Base-by-base conservation (phyloP, 2,797 vertebrate genomes). In the Spheniscus humboldti region DNA sequence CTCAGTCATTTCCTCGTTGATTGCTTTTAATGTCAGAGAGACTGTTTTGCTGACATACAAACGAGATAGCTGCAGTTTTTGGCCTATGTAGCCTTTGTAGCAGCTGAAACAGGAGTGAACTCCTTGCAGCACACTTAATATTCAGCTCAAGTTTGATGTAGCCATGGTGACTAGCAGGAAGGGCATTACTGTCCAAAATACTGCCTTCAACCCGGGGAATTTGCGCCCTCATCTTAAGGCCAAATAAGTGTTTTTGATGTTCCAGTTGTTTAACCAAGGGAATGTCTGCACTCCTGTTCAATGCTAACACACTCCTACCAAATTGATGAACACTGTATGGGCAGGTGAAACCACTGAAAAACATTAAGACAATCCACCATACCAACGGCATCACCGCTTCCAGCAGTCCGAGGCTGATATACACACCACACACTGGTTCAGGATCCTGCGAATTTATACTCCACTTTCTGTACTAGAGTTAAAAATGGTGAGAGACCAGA, bases 161-260 rank as follows among this genome's bases (percentile, higher is more conserved):
- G 89, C 84, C 87, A 94, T 94, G 93, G 94, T 78, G 94, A 97
- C 91, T 79, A 80, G 85, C 57, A 92, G 84, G 90, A 90, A 95
- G 91, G 84, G 81, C 60, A 96, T 13, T 91, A 50, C 73, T 83
- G 88, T 86, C 95, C 94, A 89, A 81, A 88, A 69, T 23, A 35
- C 66, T 55, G 87, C 84, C 94, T 92, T 78, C 69, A 83, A 23
- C 37, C 47, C 5, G 0, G 59, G 33, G 28, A 88, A 69, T 81
- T 53, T 55, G 33, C 66, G 64, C 3, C 27, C 72, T 81, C 66
- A 31, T 78, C 62, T 63, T 73, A 75, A 81, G 67, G 74, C 55
- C 37, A 90, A 86, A 48, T 25, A 43, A 52, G 43, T 2, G 19
- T 1, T 18, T 86, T 53, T 88, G 55, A 37, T 63, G 53, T 52